Conservation (phyloP, 2,888 invertebrate species). For the Ichneumon xanthorius region DNA sequence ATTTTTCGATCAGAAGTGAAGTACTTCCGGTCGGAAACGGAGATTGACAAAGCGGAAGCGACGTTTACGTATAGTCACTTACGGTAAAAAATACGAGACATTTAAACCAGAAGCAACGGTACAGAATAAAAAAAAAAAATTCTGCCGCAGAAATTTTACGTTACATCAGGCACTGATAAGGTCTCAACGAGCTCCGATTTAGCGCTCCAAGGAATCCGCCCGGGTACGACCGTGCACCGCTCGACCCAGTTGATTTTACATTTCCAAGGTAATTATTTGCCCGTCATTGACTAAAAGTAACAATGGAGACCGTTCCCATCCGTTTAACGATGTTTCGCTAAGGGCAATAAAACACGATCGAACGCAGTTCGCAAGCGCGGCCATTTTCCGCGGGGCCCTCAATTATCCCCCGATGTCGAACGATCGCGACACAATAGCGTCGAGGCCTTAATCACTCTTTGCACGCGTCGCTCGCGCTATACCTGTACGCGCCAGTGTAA, state of each 20-base stretch:
- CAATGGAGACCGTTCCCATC: neutral
- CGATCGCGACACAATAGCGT: slow-evolving; percentile 11
- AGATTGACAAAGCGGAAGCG: too few species aligned
- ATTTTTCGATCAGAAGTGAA: too few species aligned
- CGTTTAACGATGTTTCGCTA: neutral
- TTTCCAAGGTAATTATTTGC: neutral
- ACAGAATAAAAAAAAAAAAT: too few species aligned
- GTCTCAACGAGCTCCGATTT: too few species aligned
- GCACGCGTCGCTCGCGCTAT: neutral
- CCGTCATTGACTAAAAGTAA: neutral
- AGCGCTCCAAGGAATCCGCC: too few species aligned
- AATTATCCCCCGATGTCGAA: slow-evolving; percentile 24
- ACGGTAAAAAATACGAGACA: too few species aligned
- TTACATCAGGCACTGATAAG: too few species aligned
- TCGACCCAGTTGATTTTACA: neutral
- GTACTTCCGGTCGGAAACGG: too few species aligned
- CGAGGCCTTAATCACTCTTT: slow-evolving; percentile 35
- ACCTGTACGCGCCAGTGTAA: slow-evolving; percentile 15
- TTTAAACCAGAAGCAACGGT: too few species aligned
- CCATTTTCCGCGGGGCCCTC: neutral
- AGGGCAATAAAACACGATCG: neutral
- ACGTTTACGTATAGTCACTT: too few species aligned
- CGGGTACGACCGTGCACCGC: too few species aligned
- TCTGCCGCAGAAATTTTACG: too few species aligned
- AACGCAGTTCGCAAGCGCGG: neutral